Percentiles rank a stretch among this genome's conserved stretches.
Conservation (phyloP, 2,888 invertebrate genomes). For the Caenorhabditis drosophilae region DNA sequence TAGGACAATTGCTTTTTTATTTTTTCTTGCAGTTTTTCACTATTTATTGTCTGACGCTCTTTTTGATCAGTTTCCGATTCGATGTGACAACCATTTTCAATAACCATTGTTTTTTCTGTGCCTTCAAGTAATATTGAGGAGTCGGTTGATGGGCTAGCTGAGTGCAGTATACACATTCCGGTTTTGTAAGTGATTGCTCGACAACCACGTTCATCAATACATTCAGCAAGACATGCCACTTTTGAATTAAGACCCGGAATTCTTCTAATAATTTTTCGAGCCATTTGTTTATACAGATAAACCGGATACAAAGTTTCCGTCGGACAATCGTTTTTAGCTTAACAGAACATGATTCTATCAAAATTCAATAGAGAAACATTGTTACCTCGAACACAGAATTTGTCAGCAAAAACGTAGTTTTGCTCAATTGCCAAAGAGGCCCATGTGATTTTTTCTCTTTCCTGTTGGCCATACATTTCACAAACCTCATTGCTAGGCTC, state of each 20-base stretch:
- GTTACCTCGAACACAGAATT: conserved; percentile 50
- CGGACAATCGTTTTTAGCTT: conserved; percentile 41
- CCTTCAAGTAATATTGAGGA: conserved; percentile 36
- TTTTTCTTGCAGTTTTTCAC: neutral
- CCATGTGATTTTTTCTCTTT: conserved; percentile 14
- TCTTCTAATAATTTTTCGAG: conserved; percentile 29
- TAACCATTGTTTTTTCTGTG: conserved; percentile 47
- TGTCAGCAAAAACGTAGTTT: conserved; percentile 49
- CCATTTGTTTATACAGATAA: conserved; percentile 44
- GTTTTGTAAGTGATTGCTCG: conserved; percentile 51
- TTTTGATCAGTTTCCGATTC: too few species aligned
- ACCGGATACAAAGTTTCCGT: conserved; percentile 48
- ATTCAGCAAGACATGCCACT: conserved; percentile 46
- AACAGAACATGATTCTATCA: conserved; percentile 2
- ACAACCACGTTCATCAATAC: conserved; percentile 47
- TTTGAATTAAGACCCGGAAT: conserved; percentile 46
- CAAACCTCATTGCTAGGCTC: conserved; percentile 50
- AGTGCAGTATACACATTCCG: conserved; percentile 53
- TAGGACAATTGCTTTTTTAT: neutral
- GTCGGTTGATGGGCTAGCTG: conserved; percentile 33
- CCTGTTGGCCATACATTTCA: conserved; percentile 39
- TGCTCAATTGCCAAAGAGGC: conserved; percentile 36
- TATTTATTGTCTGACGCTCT: too few species aligned
- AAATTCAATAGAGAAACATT: neutral
- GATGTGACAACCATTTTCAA: conserved; percentile 51